phyloP scores from a whole-genome alignment of 2,797 vertebrate species.

The Balearica regulorum region DNA sequence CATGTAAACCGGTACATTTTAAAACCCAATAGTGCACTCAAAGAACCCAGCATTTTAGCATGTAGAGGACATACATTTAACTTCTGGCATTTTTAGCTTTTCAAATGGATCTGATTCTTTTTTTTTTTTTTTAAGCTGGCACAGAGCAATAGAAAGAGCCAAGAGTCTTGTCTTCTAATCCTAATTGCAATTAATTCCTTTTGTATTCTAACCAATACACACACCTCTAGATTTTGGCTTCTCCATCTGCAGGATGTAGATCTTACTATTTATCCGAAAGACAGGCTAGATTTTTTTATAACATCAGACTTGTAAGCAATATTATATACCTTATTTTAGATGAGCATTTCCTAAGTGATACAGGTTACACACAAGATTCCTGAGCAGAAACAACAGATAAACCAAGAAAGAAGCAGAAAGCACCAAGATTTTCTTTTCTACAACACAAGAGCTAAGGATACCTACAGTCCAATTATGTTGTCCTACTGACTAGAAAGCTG shows the following conservation, averaged over 20 bases:
- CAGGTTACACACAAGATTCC: not conserved
- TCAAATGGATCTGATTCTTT: not conserved
- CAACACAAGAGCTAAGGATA: not conserved
- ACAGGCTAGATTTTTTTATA: not conserved
- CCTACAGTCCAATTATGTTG: not conserved
- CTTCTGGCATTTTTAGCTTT: not conserved
- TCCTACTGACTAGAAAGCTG: not conserved
- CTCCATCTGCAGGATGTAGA: not conserved
- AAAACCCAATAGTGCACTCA: not conserved
- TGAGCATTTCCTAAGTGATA: not conserved
- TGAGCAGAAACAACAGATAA: not conserved
- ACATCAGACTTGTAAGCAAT: not conserved
- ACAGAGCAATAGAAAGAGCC: not conserved
- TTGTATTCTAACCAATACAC: not conserved
- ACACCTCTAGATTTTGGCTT: not conserved
- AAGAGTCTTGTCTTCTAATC: not conserved
- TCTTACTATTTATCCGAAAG: not conserved
- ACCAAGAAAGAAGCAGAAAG: not conserved
- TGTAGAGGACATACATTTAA: not conserved
- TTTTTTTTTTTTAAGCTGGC: not conserved
- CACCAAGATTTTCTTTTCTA: not conserved
- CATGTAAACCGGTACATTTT: not conserved
- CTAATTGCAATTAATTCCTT: not conserved
- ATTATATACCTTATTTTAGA: not conserved
- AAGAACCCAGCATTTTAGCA: not conserved